A percentile compares a stretch with the other conserved stretches of the same genome.
Evolutionary conservation across 2,113 vertebrate genomes (phyloP).

Genomic region (Prolemur simus): DNA sequence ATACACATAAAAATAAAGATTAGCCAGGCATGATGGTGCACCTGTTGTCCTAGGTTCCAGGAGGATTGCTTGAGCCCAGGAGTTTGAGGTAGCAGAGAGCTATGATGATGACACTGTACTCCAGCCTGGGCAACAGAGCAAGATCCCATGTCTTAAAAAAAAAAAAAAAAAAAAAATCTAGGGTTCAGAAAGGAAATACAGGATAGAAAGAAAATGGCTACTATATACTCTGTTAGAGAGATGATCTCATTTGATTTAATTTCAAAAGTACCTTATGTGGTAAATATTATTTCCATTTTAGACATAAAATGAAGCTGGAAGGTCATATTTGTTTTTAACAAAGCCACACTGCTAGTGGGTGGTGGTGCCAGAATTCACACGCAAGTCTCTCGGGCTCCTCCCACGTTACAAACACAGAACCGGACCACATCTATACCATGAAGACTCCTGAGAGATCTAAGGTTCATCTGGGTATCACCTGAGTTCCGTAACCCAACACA

Average conservation of each 20-base stretch:
- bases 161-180: not conserved
- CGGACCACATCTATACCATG: not conserved
- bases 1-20: no score
- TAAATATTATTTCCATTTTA: not conserved
- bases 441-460: not conserved
- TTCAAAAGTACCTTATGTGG: not conserved
- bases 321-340: not conserved
- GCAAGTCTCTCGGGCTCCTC: not conserved
- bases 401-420: not conserved
- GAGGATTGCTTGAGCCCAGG: no score
- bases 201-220: not conserved
- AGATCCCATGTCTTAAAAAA: no score
- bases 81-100: no score
- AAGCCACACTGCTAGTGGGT: not conserved
- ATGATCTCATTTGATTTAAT: not conserved
- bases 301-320: not conserved
- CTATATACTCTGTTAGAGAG: not conserved
- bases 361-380: not conserved
- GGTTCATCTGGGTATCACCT: no score
- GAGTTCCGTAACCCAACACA: not conserved
- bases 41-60: no score
- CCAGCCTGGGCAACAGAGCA: no score
- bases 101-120: no score
- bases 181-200: not conserved
- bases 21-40: no score